These are phyloP conservation scores for Dexiosoma caninum DNA, from an alignment of 2,888 invertebrate species.

Conservation along the genomic window DNA sequence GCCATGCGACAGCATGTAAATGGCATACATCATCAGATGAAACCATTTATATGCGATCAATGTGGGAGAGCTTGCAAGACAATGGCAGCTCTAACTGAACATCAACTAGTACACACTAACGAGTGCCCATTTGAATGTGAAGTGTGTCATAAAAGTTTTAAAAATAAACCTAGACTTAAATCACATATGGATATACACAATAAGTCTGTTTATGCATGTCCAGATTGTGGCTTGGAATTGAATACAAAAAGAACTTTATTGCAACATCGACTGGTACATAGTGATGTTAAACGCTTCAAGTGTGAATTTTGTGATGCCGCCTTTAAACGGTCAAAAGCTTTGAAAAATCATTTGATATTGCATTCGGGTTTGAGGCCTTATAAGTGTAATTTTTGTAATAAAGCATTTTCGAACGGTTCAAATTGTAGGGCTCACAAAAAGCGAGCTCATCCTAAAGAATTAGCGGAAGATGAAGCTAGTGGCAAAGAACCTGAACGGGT, in stretches of 20 bases:
- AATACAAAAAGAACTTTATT: slow-evolving; percentile 78
- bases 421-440: slow-evolving; percentile 78
- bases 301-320: slow-evolving; percentile 75
- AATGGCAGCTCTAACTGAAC: slow-evolving; percentile 78
- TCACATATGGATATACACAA: slow-evolving; percentile 78
- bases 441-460: slow-evolving; percentile 75
- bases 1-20: slow-evolving; percentile 70
- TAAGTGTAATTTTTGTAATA: slow-evolving; percentile 76
- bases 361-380: slow-evolving; percentile 77
- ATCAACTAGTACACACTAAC: slow-evolving; percentile 78
- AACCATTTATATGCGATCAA: slow-evolving; percentile 78
- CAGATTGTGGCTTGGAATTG: slow-evolving; percentile 76
- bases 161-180: slow-evolving; percentile 73
- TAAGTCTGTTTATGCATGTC: slow-evolving; percentile 76
- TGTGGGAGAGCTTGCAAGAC: slow-evolving; percentile 79
- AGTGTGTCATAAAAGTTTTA: slow-evolving; percentile 75
- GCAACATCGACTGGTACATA: slow-evolving; percentile 78
- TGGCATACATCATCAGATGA: slow-evolving; percentile 73
- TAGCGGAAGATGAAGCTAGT: slow-evolving; percentile 75
- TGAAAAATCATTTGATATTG: slow-evolving; percentile 77
- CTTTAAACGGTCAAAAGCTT: slow-evolving; percentile 77
- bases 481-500: slow-evolving; percentile 71
- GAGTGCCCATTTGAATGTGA: slow-evolving; percentile 78
- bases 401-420: slow-evolving; percentile 77
- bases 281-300: slow-evolving; percentile 74